Percentiles rank a stretch among this genome's conserved stretches.
These are phyloP conservation scores for Aplochiton taeniatus DNA, from an alignment of 2,797 vertebrate genomes.

Conservation along the genomic window DNA sequence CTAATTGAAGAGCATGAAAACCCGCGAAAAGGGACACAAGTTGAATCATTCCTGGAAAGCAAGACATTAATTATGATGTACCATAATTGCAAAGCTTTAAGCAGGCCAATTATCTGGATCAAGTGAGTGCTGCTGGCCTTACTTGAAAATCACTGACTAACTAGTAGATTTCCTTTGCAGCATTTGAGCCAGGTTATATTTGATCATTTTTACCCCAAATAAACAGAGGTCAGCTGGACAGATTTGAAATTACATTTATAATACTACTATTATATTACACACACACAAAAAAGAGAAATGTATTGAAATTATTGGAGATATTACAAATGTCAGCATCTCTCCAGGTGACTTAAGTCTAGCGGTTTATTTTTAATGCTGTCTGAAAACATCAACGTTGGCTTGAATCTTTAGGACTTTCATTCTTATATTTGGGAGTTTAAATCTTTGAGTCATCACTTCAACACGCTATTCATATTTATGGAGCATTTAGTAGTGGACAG, in stretches of 20 bases:
- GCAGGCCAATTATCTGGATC: constrained; percentile 60
- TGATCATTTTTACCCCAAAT: constrained; percentile 51
- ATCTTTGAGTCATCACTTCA: too few species aligned
- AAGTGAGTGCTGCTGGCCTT: constrained; percentile 47
- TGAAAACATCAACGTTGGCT: too few species aligned
- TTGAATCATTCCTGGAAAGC: constrained; percentile 58
- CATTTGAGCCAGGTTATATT: constrained; percentile 52
- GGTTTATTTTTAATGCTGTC: too few species aligned
- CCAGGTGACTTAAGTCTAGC: too few species aligned
- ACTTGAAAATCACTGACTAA: constrained; percentile 54
- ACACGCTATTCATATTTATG: too few species aligned
- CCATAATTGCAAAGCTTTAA: constrained; percentile 69
- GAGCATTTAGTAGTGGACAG: too few species aligned
- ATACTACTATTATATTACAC: too few species aligned
- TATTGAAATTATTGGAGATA: too few species aligned
- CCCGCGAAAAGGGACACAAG: constrained; percentile 51
- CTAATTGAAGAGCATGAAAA: constrained; percentile 52
- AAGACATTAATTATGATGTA: constrained; percentile 69
- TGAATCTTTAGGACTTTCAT: too few species aligned
- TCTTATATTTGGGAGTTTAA: too few species aligned
- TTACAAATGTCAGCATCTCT: too few species aligned
- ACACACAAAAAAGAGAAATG: too few species aligned
- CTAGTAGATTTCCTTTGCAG: constrained; percentile 43
- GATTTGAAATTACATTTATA: background rate
- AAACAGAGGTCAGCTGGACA: constrained; percentile 38